These are phyloP conservation scores for Corythornis cristatus DNA, from an alignment of 2,113 vertebrate species.

Conservation along the genomic window DNA sequence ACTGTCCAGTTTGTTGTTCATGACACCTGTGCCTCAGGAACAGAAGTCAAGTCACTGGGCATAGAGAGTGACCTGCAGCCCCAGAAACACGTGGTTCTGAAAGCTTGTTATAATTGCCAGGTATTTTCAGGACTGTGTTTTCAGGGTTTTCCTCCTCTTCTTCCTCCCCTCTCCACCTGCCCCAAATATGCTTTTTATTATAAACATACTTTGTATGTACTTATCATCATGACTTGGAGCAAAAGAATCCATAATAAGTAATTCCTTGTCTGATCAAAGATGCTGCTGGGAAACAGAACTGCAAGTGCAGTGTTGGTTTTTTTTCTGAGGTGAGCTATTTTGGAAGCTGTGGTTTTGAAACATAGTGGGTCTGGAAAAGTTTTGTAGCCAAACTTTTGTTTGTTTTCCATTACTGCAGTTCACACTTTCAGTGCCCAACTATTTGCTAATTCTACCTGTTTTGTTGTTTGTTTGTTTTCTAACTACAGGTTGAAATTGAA, in stretches of 20 bases:
- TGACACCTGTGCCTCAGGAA: slow-evolving; percentile 83
- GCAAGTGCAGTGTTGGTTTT: neutral
- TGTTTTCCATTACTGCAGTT: neutral
- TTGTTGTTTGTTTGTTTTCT: slow-evolving; percentile 38
- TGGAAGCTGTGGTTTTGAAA: neutral
- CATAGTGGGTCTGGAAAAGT: neutral
- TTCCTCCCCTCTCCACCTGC: neutral
- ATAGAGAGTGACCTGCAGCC: slow-evolving; percentile 90
- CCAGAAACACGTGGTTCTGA: slow-evolving; percentile 87
- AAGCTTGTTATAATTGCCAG: slow-evolving; percentile 90
- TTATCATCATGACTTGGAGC: neutral
- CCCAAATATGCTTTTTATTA: neutral
- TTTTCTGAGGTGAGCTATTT: neutral
- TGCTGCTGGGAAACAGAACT: neutral
- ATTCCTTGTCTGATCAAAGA: slow-evolving; percentile 13
- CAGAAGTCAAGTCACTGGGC: slow-evolving; percentile 88
- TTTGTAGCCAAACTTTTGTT: neutral
- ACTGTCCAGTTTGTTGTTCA: slow-evolving; percentile 87
- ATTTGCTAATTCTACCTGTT: neutral
- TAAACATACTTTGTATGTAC: neutral
- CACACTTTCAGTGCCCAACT: neutral
- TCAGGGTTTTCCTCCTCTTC: neutral
- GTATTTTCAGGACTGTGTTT: slow-evolving; percentile 60
- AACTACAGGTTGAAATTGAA: slow-evolving; percentile 91
- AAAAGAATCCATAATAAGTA: slow-evolving; percentile 26